Evolutionary conservation across 2,888 invertebrate genomes (phyloP).

Genomic region (Tachystola acroxantha): DNA sequence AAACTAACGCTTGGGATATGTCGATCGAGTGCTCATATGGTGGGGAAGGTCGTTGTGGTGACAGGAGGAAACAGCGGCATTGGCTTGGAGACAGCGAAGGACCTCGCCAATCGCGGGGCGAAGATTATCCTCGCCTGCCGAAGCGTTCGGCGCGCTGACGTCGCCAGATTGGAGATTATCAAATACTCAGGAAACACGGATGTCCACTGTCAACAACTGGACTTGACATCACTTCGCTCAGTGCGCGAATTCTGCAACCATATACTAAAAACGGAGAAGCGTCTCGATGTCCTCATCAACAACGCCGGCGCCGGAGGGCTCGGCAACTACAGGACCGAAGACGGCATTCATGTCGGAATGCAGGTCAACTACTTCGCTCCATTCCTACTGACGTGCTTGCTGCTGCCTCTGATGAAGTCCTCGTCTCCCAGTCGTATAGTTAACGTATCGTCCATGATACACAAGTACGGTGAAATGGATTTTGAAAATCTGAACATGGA

Average conservation of each 20-base stretch:
- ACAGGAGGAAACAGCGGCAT: conserved; percentile 72
- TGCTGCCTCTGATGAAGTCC: conserved; percentile 70
- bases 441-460: conserved; percentile 80
- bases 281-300: conserved; percentile 78
- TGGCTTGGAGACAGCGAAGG: conserved; percentile 72
- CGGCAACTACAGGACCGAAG: conserved; percentile 75
- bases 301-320: conserved; percentile 77
- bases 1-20: conserved; percentile 62
- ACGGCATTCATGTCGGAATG: conserved; percentile 83
- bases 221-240: conserved; percentile 64
- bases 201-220: conserved; percentile 51
- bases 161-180: conserved; percentile 57
- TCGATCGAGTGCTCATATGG: conserved; percentile 61
- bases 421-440: conserved; percentile 81
- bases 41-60: conserved; percentile 65
- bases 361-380: conserved; percentile 85
- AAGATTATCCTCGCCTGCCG: conserved; percentile 72
- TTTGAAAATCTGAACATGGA: conserved; percentile 71
- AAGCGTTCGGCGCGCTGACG: conserved; percentile 48
- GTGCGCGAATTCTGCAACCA: conserved; percentile 77
- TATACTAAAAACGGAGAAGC: conserved; percentile 64
- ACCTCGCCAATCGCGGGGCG: conserved; percentile 70
- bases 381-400: conserved; percentile 83
- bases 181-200: conserved; percentile 51
- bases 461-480: conserved; percentile 65